Evolutionary conservation across 2,888 invertebrate genomes (phyloP), one percentile per base, ranked within the genome.

Genomic region (Elmis aenea): DNA sequence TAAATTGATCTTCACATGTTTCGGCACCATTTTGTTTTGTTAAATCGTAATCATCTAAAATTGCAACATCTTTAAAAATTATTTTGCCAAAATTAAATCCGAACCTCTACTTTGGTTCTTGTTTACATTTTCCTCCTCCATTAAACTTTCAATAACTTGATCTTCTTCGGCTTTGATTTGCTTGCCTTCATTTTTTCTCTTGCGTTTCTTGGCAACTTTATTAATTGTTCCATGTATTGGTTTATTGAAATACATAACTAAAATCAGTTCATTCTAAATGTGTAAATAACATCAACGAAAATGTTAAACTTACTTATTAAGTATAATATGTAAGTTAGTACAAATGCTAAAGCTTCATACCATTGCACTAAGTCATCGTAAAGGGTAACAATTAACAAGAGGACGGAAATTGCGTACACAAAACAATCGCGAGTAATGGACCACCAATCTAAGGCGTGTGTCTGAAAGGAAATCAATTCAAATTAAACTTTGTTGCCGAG

Each of bases 311-410:
- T 68, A 81, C 81, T 75, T 42, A 74, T 54, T 47, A 84, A 81
- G 54, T 84, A 85, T 16, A 81, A 56, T 30, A 73, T 69, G 60
- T 85, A 85, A 61, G 78, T 71, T n/a, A 76, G 59, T n/a, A 85
- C 77, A 36, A 85, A 74, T 23, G 78, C 64, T 18, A 81, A 59
- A 2, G 81, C 82, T 66, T 85, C 85, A 60, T 79, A 82, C 85
- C 85, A 85, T 59, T 79, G 76, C 47, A 86, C 73, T 52, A 67
- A 68, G 56, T 79, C 79, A 53, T 85, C 85, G 13, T 76, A 69
- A 18, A 86, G 69, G 3, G 79, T 76, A 31, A 77, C 58, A 45
- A 84, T 79, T 9, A 85, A 72, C 0, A 78, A 70, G 10, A 79
- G 64, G 18, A 85, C 81, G 2, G 83, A 76, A 13, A 83, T 60